Conservation (phyloP, 2,797 vertebrate species). For the Tiaroga cobitis region DNA sequence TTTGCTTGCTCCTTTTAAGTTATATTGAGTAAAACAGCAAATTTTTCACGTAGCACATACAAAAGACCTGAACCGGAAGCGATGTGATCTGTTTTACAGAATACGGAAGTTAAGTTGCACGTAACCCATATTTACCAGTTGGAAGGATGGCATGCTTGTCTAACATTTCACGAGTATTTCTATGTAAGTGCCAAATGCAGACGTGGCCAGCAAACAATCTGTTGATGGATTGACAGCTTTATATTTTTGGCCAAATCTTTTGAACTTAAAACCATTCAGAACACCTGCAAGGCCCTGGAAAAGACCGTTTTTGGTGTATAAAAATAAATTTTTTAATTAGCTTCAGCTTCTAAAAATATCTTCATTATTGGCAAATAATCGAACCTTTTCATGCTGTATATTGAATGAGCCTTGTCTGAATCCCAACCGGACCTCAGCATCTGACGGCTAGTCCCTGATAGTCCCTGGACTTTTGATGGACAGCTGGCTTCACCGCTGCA, state of each 20-base stretch:
- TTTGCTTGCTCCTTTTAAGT: too few relatives aligned
- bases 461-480: slow-evolving; percentile 64
- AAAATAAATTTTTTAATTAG: neutral
- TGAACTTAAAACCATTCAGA: neutral
- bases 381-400: slow-evolving; percentile 67
- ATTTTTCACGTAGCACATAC: too few relatives aligned
- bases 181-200: slow-evolving; percentile 2
- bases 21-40: too few relatives aligned
- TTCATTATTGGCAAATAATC: slow-evolving; percentile 52
- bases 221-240: neutral
- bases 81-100: too few relatives aligned
- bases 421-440: slow-evolving; percentile 59
- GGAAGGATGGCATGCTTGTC: too few relatives aligned
- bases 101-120: too few relatives aligned
- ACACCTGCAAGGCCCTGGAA: neutral
- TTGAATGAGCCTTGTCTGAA: slow-evolving; percentile 74
- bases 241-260: neutral
- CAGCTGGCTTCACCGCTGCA: slow-evolving; percentile 50
- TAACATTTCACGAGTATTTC: neutral
- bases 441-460: slow-evolving; percentile 64
- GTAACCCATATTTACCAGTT: too few relatives aligned
- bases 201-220: slow-evolving; percentile 33
- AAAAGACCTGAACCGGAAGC: too few relatives aligned
- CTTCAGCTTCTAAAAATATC: slow-evolving; percentile 27
- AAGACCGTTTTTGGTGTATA: too few relatives aligned